phyloP scores from a whole-genome alignment of 2,113 vertebrate species.

The Cinclus mexicanus region DNA sequence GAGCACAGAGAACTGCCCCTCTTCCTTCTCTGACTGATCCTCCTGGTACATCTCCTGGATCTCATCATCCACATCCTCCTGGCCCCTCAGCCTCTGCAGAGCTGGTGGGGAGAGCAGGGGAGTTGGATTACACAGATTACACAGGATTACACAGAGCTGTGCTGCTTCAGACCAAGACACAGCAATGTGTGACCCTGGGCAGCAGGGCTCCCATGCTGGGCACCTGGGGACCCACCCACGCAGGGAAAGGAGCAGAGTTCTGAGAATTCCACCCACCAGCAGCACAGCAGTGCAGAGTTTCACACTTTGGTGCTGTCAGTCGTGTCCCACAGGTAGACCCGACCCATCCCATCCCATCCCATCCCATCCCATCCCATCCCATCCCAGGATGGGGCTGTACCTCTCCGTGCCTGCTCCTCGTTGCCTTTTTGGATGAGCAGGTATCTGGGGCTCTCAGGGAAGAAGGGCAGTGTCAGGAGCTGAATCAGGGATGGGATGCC shows the following conservation, averaged over 20 bases:
- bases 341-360: no score
- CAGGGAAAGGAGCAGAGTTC: not conserved
- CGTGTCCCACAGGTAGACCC: no score
- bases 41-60: slow-evolving; percentile 86
- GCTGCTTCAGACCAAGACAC: not conserved
- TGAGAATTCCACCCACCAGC: not conserved
- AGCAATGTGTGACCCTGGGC: fast-evolving
- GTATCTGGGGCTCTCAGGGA: slow-evolving; percentile 91
- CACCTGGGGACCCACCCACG: not conserved
- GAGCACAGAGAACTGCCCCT: slow-evolving; percentile 80
- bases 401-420: slow-evolving; percentile 72
- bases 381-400: slow-evolving; percentile 56
- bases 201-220: not conserved
- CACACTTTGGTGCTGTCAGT: not conserved
- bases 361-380: no score
- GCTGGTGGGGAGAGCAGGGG: slow-evolving; percentile 57
- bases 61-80: slow-evolving; percentile 78
- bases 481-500: slow-evolving; percentile 84
- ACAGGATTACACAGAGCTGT: not conserved
- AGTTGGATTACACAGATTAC: not conserved
- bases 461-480: slow-evolving; percentile 85
- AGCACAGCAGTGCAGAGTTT: fast-evolving
- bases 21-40: slow-evolving; percentile 79
- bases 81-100: slow-evolving; percentile 80
- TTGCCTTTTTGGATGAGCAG: slow-evolving; percentile 86